Evolutionary conservation across 2,888 invertebrate species (phyloP).

Genomic region (Rhagonycha fulva): DNA sequence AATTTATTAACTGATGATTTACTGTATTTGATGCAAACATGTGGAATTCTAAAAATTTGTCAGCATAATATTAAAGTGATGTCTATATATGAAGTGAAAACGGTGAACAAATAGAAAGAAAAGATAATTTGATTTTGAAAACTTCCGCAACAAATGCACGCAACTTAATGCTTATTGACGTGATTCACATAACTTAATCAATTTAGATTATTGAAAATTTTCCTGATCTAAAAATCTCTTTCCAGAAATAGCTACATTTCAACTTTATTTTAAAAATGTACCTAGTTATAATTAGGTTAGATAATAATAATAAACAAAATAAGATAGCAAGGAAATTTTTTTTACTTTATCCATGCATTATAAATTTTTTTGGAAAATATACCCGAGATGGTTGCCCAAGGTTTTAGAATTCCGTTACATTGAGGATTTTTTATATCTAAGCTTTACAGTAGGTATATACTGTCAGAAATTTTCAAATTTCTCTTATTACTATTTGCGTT

Average conservation of each 20-base stretch:
- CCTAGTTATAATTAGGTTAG: neutral
- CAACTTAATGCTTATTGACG: neutral
- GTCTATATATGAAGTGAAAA: neutral
- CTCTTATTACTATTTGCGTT: too few relatives aligned
- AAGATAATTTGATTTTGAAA: neutral
- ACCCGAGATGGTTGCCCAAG: too few relatives aligned
- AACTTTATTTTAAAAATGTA: neutral
- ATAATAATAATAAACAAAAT: too few relatives aligned
- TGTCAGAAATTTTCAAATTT: too few relatives aligned
- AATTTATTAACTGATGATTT: neutral
- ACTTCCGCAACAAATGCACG: neutral
- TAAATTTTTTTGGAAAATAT: too few relatives aligned
- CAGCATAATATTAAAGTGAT: neutral
- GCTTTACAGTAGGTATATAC: too few relatives aligned
- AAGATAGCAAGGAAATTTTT: too few relatives aligned
- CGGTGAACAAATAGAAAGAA: neutral
- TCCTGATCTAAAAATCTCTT: neutral
- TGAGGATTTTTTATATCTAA: too few relatives aligned
- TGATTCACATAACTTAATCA: neutral
- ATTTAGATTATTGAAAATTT: neutral
- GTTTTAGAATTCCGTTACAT: too few relatives aligned
- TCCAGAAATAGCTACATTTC: neutral
- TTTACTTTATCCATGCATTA: too few relatives aligned
- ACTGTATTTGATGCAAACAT: neutral
- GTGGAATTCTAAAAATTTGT: neutral